Base-by-base conservation (phyloP, 2,797 vertebrate species). In the Lepus oiostolus region DNA sequence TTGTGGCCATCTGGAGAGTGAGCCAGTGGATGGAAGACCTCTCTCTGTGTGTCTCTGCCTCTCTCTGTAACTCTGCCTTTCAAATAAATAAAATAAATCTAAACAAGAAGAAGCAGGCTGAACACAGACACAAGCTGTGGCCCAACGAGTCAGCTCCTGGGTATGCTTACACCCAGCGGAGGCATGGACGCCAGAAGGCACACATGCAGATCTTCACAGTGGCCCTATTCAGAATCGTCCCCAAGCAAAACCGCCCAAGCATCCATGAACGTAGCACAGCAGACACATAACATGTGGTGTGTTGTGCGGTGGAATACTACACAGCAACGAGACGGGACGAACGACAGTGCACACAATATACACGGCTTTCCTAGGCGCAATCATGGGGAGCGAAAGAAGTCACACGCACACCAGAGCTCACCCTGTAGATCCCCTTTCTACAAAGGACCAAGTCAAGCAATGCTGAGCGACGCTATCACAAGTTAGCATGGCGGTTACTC, bases 371-470 rank as follows among this genome's bases (percentile, higher is more conserved):
- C 63, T 2, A 5, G 74, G 60, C 7, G 42, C 42, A 47, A 24
- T 8, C 19, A 79, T 4, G 26, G 77, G 52, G 71, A 91, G 32
- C 54, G 58, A 88, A 76, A 93, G 50, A 62, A 83, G 13, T 10
- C n/a, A 85, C 35, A 35, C 54, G 54, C 42, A 68, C 32, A 63
- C 50, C 50, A 77, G 42, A 87, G 24, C 21, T 60, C 24, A 76
- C 35, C 22, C 4, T 72, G 26, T 52, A 32, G 35, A 70, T 58
- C 71, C 87, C 0, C 7, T 85, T 74, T 90, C 82, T 90, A 38
- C 54, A 35, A 90, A 92, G 63, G 21, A 65, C 24, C 35, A 70
- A 96, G 71, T 81, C 32, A 63, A n/a, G n/a, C 54, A 76, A 85
- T 0, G 10, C 62, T 67, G 67, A 58, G 50, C 35, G 47, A 82